Evolutionary conservation across 37 sponge, comb jelly and placozoan species (phyloP), one percentile per base, ranked within the genome.

Genomic region (Cladorhizidae sp.): DNA sequence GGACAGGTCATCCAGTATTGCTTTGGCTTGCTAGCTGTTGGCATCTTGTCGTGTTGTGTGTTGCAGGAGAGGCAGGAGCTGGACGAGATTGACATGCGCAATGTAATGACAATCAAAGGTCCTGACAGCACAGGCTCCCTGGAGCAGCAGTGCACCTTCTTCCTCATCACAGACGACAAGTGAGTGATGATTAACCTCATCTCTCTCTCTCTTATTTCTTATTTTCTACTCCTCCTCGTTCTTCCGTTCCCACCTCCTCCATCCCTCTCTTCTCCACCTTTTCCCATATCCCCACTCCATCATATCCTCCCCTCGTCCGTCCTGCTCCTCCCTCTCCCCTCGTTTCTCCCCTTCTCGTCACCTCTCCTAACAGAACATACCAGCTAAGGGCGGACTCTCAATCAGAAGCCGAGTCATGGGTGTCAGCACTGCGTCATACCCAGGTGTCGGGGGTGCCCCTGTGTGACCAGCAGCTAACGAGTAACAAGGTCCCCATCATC

Each of bases 361-460:
- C 36, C 7, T 26, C 17, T 71, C 26, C 9, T 8, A 5, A 36
- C 36, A 90, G 91, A 61, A 35, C 69, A 25, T 74, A 80, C 58
- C 41, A 63, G 18, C 70, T 91, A 64, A 72, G 45, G 62, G 86
- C 92, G 35, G 83, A 79, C 43, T 83, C 38, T 41, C 75, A 54
- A 1, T 32, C n/a, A 12, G 92, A 86, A 32, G 84, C 88, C 18
- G 92, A 91, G 56, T 40, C 72, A 0, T 91, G 92, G 92, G 40
- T 80, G 33, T 57, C 68, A 22, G 92, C 92, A 31, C 74, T 91
- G 25, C 83, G 57, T 29, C 87, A 91, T 76, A 91, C 92, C n/a
- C 92, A 90, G 79, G 90, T 93, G 76, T 87, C 87, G 33, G 90
- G 93, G 57, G 77, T 93, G 22, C 90, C 90, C 50, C 77, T 93